phyloP scores from a whole-genome alignment of 2,113 vertebrate genomes.

The Cepphus grylle region DNA sequence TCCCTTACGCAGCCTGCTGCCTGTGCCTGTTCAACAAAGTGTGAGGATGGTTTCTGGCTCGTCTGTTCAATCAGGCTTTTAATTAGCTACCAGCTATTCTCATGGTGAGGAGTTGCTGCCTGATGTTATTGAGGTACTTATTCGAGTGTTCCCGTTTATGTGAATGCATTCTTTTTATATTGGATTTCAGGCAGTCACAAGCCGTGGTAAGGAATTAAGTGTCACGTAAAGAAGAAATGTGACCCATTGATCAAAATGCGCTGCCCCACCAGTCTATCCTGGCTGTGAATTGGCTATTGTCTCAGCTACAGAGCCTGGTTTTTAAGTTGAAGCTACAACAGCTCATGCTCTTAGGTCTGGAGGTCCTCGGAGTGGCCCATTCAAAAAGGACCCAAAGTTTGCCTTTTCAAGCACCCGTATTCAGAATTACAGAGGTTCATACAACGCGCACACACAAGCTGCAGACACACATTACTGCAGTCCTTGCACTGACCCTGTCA shows the following conservation, averaged over 20 bases:
- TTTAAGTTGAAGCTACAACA: not conserved
- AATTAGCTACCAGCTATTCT: conserved; percentile 8
- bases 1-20: not conserved
- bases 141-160: accelerated
- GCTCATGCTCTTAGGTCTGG: not conserved
- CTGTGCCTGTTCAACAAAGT: not conserved
- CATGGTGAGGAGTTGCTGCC: not conserved
- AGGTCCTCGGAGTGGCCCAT: not conserved
- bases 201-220: not conserved
- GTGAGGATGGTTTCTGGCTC: not conserved
- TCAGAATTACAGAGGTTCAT: not conserved
- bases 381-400: not conserved
- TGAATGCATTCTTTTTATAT: not conserved
- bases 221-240: not conserved
- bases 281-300: not conserved
- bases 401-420: not conserved
- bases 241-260: not conserved
- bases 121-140: not conserved
- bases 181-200: not conserved
- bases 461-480: not conserved
- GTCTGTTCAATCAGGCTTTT: not conserved
- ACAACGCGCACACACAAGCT: not conserved
- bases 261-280: not conserved
- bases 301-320: not conserved
- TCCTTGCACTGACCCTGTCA: not conserved